phyloP scores from a whole-genome alignment of 1,140 invertebrate genomes.

The Cotesia chilonis region DNA sequence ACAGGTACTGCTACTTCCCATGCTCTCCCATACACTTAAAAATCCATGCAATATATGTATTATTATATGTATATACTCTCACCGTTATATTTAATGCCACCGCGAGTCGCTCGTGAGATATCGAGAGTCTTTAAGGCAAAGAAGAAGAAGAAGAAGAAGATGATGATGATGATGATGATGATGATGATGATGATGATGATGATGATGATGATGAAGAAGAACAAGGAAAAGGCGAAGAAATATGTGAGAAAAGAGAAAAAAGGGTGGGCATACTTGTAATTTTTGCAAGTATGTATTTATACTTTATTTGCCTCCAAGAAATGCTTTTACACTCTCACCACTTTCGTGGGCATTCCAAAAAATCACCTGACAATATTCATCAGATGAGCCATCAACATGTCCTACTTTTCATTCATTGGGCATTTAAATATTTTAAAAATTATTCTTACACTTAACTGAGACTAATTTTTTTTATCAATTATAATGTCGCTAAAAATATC shows the following conservation, averaged over 20 bases:
- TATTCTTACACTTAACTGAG: no score
- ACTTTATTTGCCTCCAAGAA: slow-evolving; percentile 12
- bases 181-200: neutral
- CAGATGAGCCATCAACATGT: slow-evolving; percentile 8
- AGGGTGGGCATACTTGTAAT: slow-evolving; percentile 12
- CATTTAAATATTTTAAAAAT: slow-evolving; percentile 12
- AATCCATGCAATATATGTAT: neutral
- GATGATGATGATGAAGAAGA: neutral
- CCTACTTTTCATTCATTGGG: slow-evolving; percentile 18
- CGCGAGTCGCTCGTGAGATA: neutral
- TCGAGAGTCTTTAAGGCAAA: neutral
- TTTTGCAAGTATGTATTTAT: neutral
- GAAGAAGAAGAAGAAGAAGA: neutral
- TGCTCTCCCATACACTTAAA: no score
- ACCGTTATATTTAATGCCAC: slow-evolving; percentile 10
- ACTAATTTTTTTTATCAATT: no score
- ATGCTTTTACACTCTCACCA: slow-evolving; percentile 36
- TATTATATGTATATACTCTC: slow-evolving; percentile 20
- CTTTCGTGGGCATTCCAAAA: slow-evolving; percentile 28
- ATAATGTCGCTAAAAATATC: no score
- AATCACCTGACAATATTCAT: slow-evolving; percentile 28
- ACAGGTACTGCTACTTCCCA: no score
- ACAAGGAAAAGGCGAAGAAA: neutral
- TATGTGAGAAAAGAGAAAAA: neutral
- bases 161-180: neutral